phyloP scores from a whole-genome alignment of 2,113 vertebrate genomes.

The Lynx canadensis region DNA sequence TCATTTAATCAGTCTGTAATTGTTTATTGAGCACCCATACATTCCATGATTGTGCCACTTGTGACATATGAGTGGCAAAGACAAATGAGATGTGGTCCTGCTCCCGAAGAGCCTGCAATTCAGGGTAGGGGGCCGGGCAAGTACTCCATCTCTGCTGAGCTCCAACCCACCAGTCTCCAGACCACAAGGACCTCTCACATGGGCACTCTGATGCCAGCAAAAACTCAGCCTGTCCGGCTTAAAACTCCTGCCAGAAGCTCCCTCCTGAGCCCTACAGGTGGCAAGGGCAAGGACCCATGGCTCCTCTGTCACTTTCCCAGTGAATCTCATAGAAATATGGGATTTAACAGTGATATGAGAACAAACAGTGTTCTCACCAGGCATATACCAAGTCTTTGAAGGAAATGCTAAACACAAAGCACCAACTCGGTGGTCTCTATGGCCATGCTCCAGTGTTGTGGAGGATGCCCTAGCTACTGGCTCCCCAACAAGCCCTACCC shows the following conservation, averaged over 20 bases:
- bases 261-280: background rate
- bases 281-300: background rate
- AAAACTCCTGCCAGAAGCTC: background rate
- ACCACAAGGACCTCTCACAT: background rate
- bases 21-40: background rate
- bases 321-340: background rate
- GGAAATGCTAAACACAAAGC: background rate
- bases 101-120: background rate
- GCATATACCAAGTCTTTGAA: background rate
- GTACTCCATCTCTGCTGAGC: background rate
- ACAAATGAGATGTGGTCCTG: background rate
- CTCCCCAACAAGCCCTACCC: too few relatives aligned
- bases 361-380: background rate
- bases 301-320: background rate
- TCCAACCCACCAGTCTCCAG: background rate
- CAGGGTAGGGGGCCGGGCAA: background rate
- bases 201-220: background rate
- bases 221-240: background rate
- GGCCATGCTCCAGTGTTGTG: background rate
- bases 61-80: background rate
- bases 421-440: background rate
- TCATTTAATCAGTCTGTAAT: background rate
- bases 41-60: background rate
- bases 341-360: too few relatives aligned
- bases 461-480: background rate